phyloP scores from a whole-genome alignment of 1,140 invertebrate genomes.

The Ceratosolen fusciceps region DNA sequence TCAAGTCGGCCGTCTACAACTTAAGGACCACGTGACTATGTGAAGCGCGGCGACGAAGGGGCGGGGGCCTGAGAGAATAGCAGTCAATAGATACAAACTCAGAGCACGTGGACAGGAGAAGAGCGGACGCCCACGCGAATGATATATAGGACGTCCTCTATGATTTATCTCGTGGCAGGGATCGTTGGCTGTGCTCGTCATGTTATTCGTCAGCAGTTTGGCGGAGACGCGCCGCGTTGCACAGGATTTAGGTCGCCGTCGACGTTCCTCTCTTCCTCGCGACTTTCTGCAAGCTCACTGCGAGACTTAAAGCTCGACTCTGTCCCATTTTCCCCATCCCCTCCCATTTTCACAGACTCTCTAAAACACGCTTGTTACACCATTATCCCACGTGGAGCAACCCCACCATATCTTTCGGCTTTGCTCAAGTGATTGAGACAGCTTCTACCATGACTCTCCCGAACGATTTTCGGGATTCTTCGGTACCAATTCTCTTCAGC shows the following conservation, averaged over 20 bases:
- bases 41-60: no score
- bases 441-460: no score
- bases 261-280: no score
- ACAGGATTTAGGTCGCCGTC: no score
- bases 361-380: slow-evolving; percentile 13
- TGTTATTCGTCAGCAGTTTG: no score
- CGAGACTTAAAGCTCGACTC: background rate
- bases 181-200: slow-evolving; percentile 8
- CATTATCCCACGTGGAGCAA: slow-evolving; percentile 2
- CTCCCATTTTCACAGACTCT: background rate
- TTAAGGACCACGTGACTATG: no score
- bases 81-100: no score
- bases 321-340: background rate
- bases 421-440: background rate
- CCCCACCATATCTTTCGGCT: background rate
- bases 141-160: background rate
- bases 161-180: slow-evolving; percentile 31
- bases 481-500: no score
- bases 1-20: background rate
- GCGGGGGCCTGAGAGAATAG: no score
- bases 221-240: no score
- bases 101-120: background rate
- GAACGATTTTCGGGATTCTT: no score
- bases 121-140: background rate
- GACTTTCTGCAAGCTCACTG: no score